Conservation (phyloP, 2,113 vertebrate genomes). For the Nymphicus hollandicus region DNA sequence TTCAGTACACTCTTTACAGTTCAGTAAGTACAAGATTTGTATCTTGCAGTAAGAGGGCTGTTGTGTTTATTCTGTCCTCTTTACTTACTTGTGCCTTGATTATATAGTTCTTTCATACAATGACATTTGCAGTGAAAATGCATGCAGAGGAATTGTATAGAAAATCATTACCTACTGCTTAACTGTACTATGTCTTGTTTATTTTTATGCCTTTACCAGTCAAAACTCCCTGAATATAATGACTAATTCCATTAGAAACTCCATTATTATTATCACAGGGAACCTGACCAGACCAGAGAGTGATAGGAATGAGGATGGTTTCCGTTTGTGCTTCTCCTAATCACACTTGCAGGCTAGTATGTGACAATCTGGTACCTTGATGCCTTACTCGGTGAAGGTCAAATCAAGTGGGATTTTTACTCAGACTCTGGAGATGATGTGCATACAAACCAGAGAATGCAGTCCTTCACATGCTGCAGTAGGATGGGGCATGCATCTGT, state of each 20-base stretch:
- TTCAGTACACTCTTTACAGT: neutral
- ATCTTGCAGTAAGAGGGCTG: neutral
- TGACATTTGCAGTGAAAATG: constrained; percentile 18
- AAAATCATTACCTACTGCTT: constrained; percentile 26
- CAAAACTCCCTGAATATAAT: neutral
- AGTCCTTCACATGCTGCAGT: accelerated
- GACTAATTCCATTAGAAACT: neutral
- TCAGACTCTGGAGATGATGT: neutral
- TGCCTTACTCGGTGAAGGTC: neutral
- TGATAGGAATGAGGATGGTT: neutral
- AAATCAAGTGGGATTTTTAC: neutral
- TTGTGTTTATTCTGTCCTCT: constrained; percentile 14
- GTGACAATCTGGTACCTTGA: neutral
- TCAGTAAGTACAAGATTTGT: neutral
- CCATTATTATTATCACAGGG: neutral
- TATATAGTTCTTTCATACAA: neutral
- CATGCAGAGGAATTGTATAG: neutral
- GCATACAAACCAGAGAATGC: neutral
- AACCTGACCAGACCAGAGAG: neutral
- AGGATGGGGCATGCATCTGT: neutral
- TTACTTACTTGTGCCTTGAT: constrained; percentile 27
- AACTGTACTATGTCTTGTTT: constrained; percentile 6
- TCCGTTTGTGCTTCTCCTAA: neutral
- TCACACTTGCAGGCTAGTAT: neutral
- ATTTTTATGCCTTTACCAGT: constrained; percentile 16